Conservation (phyloP, 2,888 invertebrate species). For the Deilephila elpenor region DNA sequence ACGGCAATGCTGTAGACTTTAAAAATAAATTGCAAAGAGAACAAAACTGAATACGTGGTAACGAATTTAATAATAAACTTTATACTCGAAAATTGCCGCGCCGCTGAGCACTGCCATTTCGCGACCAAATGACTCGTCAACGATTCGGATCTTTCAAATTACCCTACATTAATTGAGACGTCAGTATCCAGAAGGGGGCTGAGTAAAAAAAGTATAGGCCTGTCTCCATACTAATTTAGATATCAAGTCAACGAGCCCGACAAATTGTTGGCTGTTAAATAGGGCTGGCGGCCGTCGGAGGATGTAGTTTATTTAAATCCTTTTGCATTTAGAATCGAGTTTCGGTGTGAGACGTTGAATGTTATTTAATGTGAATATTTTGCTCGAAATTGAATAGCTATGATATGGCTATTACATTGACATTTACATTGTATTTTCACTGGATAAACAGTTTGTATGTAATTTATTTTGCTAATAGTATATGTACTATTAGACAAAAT, state of each 20-base stretch:
- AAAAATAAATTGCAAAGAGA: conserved; percentile 40
- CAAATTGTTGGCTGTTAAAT: conserved; percentile 76
- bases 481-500: too few species aligned
- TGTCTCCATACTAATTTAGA: conserved; percentile 81
- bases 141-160: conserved; percentile 77
- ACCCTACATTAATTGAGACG: conserved; percentile 79
- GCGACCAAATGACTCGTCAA: conserved; percentile 54
- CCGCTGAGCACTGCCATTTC: conserved; percentile 40
- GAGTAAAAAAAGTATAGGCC: conserved; percentile 63
- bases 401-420: too few species aligned
- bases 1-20: background rate
- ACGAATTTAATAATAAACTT: conserved; percentile 42
- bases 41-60: conserved; percentile 7
- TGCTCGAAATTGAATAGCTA: background rate
- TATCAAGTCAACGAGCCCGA: conserved; percentile 78
- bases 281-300: conserved; percentile 48
- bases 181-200: conserved; percentile 63
- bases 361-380: background rate
- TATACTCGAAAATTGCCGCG: conserved; percentile 44
- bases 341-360: background rate
- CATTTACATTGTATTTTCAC: background rate
- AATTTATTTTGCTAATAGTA: too few species aligned
- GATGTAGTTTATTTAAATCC: conserved; percentile 24
- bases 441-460: too few species aligned
- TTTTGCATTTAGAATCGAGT: conserved; percentile 2